phyloP scores from a whole-genome alignment of 1,140 invertebrate genomes.

The Drosophila ambigua region DNA sequence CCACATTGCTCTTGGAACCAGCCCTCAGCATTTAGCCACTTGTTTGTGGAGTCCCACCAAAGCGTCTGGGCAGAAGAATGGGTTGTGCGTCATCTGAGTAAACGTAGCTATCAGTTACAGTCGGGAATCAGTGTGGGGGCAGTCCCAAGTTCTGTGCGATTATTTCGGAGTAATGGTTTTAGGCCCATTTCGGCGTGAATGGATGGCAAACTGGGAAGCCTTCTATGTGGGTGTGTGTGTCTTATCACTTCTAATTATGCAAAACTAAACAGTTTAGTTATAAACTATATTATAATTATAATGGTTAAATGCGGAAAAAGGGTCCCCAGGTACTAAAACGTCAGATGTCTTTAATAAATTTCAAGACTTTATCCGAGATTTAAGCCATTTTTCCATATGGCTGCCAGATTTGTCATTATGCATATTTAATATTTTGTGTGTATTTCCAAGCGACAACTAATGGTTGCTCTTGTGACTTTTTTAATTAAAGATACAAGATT shows the following conservation, averaged over 20 bases:
- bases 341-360: conserved; percentile 53
- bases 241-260: conserved; percentile 55
- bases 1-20: conserved; percentile 49
- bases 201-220: too few species aligned
- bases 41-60: conserved; percentile 43
- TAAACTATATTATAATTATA: too few species aligned
- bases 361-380: conserved; percentile 42
- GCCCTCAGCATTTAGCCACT: conserved; percentile 45
- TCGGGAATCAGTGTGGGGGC: conserved; percentile 5
- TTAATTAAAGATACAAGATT: too few species aligned
- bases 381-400: conserved; percentile 43
- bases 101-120: conserved; percentile 58
- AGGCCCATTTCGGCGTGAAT: conserved; percentile 13
- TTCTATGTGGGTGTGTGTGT: not conserved
- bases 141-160: not conserved
- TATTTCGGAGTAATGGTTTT: conserved; percentile 36
- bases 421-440: conserved; percentile 51
- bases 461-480: not conserved
- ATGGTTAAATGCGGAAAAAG: not conserved
- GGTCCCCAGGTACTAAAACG: conserved; percentile 22
- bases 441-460: conserved; percentile 13
- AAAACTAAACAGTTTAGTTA: conserved; percentile 32
- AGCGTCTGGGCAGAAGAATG: conserved; percentile 8
- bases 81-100: conserved; percentile 49
- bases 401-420: conserved; percentile 52